Percentiles rank a stretch among this genome's conserved stretches.
phyloP scores from a whole-genome alignment of 2,113 vertebrate genomes.

The Acanthisitta chloris region DNA sequence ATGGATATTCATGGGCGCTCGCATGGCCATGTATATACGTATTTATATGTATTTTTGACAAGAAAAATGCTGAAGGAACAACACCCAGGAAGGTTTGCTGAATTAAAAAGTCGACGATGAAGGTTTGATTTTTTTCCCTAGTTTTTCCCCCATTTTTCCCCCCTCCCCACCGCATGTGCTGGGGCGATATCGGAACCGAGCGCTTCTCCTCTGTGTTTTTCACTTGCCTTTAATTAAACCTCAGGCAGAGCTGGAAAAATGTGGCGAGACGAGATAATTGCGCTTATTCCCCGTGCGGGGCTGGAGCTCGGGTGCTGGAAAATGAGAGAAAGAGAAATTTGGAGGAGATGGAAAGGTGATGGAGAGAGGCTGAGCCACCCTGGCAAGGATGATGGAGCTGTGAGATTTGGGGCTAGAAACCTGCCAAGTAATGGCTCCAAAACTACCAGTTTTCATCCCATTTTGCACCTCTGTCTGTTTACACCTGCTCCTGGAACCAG shows the following conservation, averaged over 20 bases:
- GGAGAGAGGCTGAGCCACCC: background rate
- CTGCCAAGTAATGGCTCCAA: background rate
- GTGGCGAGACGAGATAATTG: slow-evolving; percentile 81
- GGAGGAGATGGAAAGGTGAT: background rate
- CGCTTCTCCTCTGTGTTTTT: slow-evolving; percentile 74
- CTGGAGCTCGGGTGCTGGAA: slow-evolving; percentile 33
- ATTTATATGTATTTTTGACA: slow-evolving; percentile 39
- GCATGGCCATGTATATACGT: background rate
- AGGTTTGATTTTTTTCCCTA: background rate
- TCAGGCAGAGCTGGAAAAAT: slow-evolving; percentile 79
- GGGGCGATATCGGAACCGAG: slow-evolving; percentile 69
- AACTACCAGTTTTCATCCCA: accelerated
- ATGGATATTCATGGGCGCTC: background rate
- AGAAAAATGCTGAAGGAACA: slow-evolving; percentile 38
- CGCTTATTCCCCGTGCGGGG: slow-evolving; percentile 72
- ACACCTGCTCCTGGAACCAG: background rate
- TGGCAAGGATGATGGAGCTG: accelerated
- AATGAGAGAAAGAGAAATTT: background rate
- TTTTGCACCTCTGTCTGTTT: accelerated
- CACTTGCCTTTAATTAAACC: slow-evolving; percentile 83
- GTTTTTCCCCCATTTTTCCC: background rate
- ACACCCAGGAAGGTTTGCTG: slow-evolving; percentile 48
- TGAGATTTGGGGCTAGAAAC: accelerated
- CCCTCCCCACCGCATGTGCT: background rate
- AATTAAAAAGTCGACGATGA: slow-evolving; percentile 57